A percentile compares a stretch with the other conserved stretches of the same genome.
Evolutionary conservation across 2,113 vertebrate species (phyloP).

Genomic region (Xenotilapia longispinis): DNA sequence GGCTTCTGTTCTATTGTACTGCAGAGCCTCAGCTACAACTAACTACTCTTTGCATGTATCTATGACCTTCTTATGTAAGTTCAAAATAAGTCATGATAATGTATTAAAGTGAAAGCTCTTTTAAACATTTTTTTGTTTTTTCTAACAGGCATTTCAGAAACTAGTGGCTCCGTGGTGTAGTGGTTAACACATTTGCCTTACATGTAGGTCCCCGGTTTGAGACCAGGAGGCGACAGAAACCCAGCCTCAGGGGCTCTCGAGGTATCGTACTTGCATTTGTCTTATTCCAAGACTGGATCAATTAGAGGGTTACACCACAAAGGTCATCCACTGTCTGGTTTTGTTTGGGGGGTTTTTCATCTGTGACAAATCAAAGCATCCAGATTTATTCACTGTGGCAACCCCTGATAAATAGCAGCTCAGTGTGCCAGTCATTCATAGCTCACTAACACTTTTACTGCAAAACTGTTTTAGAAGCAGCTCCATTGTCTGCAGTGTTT

Average conservation of each 20-base stretch:
- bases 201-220: not conserved
- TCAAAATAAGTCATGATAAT: not conserved
- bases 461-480: not conserved
- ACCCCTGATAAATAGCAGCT: not conserved
- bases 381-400: not conserved
- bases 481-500: not conserved
- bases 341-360: accelerated
- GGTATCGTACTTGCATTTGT: not conserved
- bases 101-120: not conserved
- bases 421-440: not conserved
- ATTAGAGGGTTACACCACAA: not conserved
- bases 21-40: not conserved
- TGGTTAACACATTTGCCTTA: not conserved
- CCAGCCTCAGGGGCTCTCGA: not conserved
- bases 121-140: not conserved
- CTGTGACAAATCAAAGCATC: not conserved
- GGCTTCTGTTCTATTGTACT: not conserved
- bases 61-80: not conserved
- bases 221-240: not conserved
- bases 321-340: not conserved
- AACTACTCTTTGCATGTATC: not conserved
- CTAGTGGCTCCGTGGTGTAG: not conserved
- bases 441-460: not conserved
- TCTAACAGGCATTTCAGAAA: not conserved
- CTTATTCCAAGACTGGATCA: not conserved